phyloP scores from a whole-genome alignment of 2,888 invertebrate genomes.

The Drosophila basisetae region DNA sequence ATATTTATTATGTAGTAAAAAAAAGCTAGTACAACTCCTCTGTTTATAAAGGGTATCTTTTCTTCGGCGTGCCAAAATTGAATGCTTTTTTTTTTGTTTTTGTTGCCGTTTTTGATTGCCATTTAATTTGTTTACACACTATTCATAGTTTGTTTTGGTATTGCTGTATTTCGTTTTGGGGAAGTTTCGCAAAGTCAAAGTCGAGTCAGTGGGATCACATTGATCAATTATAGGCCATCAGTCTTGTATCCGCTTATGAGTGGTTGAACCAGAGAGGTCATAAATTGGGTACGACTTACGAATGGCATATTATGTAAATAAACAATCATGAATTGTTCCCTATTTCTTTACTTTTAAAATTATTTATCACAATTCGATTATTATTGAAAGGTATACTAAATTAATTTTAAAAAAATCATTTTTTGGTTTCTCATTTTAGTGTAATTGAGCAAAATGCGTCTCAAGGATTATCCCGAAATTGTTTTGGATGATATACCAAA shows the following conservation, averaged over 20 bases:
- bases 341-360: no score
- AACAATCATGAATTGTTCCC: not conserved
- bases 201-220: constrained; percentile 38
- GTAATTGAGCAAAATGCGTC: constrained; percentile 37
- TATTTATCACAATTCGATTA: no score
- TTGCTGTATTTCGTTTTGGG: constrained; percentile 21
- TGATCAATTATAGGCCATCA: constrained; percentile 51
- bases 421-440: constrained; percentile 13
- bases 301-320: not conserved
- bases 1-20: not conserved
- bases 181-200: constrained; percentile 65
- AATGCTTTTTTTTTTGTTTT: not conserved
- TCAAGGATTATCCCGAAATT: constrained; percentile 63
- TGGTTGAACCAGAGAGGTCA: constrained; percentile 30
- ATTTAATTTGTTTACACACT: constrained; percentile 50
- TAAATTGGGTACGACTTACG: constrained; percentile 1
- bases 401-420: not conserved
- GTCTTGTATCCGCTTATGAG: constrained; percentile 53
- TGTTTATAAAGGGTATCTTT: not conserved
- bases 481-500: constrained; percentile 62
- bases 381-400: no score
- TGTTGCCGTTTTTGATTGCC: constrained; percentile 26
- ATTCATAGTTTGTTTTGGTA: constrained; percentile 21
- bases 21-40: not conserved
- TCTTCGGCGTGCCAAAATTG: not conserved